Conservation (phyloP, 2,888 invertebrate species). For the Galerucella calmariensis region DNA sequence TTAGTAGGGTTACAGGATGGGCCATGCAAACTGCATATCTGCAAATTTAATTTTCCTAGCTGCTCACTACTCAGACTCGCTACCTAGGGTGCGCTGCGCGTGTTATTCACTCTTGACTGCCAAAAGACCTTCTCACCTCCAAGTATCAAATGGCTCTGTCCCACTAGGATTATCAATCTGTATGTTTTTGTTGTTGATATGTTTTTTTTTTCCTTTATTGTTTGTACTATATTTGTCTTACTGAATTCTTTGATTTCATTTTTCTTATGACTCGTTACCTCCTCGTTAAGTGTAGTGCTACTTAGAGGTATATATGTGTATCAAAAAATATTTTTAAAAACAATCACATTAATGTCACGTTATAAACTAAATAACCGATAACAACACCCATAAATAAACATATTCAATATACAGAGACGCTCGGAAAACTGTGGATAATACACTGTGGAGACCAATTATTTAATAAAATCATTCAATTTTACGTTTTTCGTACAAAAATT, state of each 20-base stretch:
- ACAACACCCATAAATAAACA: conserved; percentile 23
- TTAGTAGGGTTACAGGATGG: conserved; percentile 49
- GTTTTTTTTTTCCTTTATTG: conserved; percentile 62
- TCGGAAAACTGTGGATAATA: not conserved
- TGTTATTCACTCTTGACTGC: conserved; percentile 60
- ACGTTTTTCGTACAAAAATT: too few relatives aligned
- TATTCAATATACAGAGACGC: not conserved
- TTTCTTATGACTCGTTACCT: conserved; percentile 64
- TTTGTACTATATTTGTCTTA: conserved; percentile 56
- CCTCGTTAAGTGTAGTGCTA: conserved; percentile 60
- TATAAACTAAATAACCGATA: conserved; percentile 34
- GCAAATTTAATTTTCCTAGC: conserved; percentile 52
- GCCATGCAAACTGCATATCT: conserved; percentile 46
- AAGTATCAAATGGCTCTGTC: conserved; percentile 70
- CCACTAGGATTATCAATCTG: conserved; percentile 67
- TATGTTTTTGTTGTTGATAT: conserved; percentile 66
- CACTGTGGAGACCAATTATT: not conserved
- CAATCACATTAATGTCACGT: conserved; percentile 10
- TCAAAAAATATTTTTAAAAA: conserved; percentile 3
- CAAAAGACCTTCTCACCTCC: conserved; percentile 67
- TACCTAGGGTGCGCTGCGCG: conserved; percentile 53
- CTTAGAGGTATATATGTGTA: conserved; percentile 38
- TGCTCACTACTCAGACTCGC: conserved; percentile 55
- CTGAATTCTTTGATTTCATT: conserved; percentile 35
- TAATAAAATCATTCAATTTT: too few relatives aligned